These are phyloP conservation scores for Homalodisca vitripennis DNA, from an alignment of 1,140 invertebrate genomes.

Conservation along the genomic window DNA sequence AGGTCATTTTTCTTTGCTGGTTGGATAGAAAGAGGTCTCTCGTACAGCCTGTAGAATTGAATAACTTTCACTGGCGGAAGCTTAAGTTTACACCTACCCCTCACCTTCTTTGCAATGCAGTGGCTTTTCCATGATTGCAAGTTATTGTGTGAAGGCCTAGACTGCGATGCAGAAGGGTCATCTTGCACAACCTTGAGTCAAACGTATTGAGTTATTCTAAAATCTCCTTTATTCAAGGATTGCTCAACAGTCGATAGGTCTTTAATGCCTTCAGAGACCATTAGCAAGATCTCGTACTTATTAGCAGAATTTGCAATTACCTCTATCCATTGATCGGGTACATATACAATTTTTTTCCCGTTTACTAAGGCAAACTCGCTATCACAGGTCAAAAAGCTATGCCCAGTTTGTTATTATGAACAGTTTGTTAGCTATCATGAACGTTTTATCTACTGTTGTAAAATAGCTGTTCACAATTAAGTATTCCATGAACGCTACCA, in stretches of 20 bases:
- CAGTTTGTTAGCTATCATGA: too few relatives aligned
- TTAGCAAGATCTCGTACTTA: background rate
- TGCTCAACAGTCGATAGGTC: background rate
- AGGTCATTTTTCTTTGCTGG: slow-evolving; percentile 12
- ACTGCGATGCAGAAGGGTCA: background rate
- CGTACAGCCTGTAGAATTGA: background rate
- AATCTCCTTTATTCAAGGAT: too few relatives aligned
- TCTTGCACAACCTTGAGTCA: background rate
- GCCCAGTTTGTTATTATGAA: too few relatives aligned
- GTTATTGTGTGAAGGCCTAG: background rate
- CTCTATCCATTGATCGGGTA: background rate
- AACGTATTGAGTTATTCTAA: background rate
- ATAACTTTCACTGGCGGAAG: background rate
- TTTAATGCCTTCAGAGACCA: background rate
- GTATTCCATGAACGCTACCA: slow-evolving; percentile 23
- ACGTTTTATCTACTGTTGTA: slow-evolving; percentile 31
- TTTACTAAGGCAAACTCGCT: slow-evolving; percentile 34
- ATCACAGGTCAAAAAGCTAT: slow-evolving; percentile 37
- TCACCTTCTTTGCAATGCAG: slow-evolving; percentile 11
- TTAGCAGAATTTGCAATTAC: background rate
- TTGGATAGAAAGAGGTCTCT: slow-evolving; percentile 1
- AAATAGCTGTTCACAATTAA: slow-evolving; percentile 30
- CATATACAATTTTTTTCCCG: slow-evolving; percentile 31
- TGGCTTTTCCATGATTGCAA: slow-evolving; percentile 5
- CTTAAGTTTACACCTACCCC: background rate